phyloP scores from a whole-genome alignment of 2,113 vertebrate genomes.

The Tiliqua scincoides region DNA sequence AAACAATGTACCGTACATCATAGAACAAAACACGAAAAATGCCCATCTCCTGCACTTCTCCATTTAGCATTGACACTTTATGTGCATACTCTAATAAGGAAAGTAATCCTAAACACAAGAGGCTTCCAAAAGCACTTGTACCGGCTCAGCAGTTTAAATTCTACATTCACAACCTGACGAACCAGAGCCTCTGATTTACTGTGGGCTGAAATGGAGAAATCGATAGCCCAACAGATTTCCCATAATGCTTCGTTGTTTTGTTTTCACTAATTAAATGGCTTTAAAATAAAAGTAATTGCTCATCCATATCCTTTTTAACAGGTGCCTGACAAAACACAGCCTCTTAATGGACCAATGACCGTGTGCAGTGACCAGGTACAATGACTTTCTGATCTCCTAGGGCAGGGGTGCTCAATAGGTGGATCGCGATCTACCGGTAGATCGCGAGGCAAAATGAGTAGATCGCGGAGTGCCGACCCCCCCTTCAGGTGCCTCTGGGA shows the following conservation, averaged over 20 bases:
- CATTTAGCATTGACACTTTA: neutral
- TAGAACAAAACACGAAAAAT: neutral
- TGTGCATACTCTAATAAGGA: neutral
- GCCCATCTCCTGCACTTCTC: neutral
- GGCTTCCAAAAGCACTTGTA: constrained; percentile 1
- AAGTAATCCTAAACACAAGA: neutral
- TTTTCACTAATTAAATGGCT: constrained; percentile 39
- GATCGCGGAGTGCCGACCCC: too few species aligned
- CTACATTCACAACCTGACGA: neutral
- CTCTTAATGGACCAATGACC: neutral
- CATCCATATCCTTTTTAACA: constrained; percentile 4
- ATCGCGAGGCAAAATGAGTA: too few species aligned
- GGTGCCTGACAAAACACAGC: constrained; percentile 18
- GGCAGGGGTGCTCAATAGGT: too few species aligned
- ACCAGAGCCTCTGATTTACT: constrained; percentile 40
- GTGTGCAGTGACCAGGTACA: neutral
- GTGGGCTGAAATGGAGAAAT: constrained; percentile 36
- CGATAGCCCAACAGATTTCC: constrained; percentile 34
- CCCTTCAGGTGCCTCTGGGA: too few species aligned
- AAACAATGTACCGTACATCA: neutral
- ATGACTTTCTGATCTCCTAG: neutral
- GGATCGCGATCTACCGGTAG: too few species aligned
- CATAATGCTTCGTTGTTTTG: constrained; percentile 18
- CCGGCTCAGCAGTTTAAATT: constrained; percentile 37
- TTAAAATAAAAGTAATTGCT: constrained; percentile 35